Percentiles rank a stretch among this genome's conserved stretches.
phyloP scores from a whole-genome alignment of 1,140 invertebrate species.

The Danaus plexippus region DNA sequence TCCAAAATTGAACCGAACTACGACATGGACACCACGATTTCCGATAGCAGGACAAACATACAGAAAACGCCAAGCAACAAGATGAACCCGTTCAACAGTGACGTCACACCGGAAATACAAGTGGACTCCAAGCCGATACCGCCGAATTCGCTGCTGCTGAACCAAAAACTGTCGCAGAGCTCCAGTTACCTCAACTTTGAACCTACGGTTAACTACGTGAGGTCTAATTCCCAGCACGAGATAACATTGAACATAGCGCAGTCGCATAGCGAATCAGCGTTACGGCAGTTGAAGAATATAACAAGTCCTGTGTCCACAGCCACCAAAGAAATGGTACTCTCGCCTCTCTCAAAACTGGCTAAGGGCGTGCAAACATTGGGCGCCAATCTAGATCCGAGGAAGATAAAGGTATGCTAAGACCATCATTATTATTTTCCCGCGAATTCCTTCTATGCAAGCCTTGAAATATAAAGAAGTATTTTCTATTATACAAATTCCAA shows the following conservation, averaged over 20 bases:
- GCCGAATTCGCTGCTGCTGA: conserved; percentile 71
- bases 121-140: conserved; percentile 71
- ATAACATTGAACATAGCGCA: conserved; percentile 78
- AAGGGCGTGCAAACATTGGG: conserved; percentile 88
- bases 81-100: conserved; percentile 71
- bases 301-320: conserved; percentile 78
- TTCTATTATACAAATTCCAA: too few species aligned
- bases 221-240: conserved; percentile 77
- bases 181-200: conserved; percentile 75
- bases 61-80: conserved; percentile 53
- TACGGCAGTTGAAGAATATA: conserved; percentile 77
- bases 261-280: conserved; percentile 84
- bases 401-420: conserved; percentile 72
- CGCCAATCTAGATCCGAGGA: conserved; percentile 86
- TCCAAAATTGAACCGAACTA: conserved; percentile 66
- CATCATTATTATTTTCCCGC: conserved; percentile 6
- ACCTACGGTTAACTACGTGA: conserved; percentile 60
- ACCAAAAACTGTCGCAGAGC: conserved; percentile 78
- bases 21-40: conserved; percentile 20
- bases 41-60: conserved; percentile 28
- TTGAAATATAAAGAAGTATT: too few species aligned
- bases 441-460: background rate
- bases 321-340: conserved; percentile 79
- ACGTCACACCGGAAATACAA: conserved; percentile 59
- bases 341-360: conserved; percentile 85